Base-by-base conservation (phyloP, 2,888 invertebrate species). In the Pseudococcus longispinus region DNA sequence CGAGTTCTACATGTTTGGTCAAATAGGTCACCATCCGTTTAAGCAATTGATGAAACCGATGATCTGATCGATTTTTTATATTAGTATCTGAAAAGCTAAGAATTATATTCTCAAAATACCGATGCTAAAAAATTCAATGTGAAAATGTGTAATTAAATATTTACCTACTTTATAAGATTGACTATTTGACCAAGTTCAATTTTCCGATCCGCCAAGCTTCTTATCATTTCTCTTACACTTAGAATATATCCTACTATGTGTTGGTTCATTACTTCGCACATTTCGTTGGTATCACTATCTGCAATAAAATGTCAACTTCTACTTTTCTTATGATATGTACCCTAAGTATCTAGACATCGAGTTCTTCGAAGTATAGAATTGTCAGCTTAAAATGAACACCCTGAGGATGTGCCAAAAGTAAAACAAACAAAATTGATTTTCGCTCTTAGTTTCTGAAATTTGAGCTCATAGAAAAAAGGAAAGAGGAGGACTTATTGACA, bases 111-210 rank as follows among this genome's bases (percentile, higher is more conserved):
- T 9, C 5, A n/a, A 23, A 23, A 60, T 9, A 23, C 60, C 23
- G 23, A 2, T 51, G 13, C 46, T 37, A 37, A 37, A 37, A 37
- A 9, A 6, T 37, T 37, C 5, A 32, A 4, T 32, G 32, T 5
- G 32, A 32, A 32, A 32, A n/a, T n/a, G n/a, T n/a, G n/a, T n/a
- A n/a, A n/a, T n/a, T 37, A 37, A 8, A 13, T 11, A 80, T 42
- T 20, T 80, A 80, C n/a, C n/a, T n/a, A n/a, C 77, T 80, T 42
- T 0, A 42, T 20, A 2, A 80, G n/a, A 20, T 80, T 37, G 8
- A 80, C 42, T 20, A 80, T 80, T 80, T 80, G 77, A 42, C 77
- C 20, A 20, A 80, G 77, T 42, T 80, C 77, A 15, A 80, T 13
- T 80, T 80, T 37, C 5, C 77, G 37, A 23, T 80, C 77, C 1